Evolutionary conservation across 2,113 vertebrate species (phyloP), one percentile per base, ranked within the genome.

Genomic region (Atrichornis clamosus): DNA sequence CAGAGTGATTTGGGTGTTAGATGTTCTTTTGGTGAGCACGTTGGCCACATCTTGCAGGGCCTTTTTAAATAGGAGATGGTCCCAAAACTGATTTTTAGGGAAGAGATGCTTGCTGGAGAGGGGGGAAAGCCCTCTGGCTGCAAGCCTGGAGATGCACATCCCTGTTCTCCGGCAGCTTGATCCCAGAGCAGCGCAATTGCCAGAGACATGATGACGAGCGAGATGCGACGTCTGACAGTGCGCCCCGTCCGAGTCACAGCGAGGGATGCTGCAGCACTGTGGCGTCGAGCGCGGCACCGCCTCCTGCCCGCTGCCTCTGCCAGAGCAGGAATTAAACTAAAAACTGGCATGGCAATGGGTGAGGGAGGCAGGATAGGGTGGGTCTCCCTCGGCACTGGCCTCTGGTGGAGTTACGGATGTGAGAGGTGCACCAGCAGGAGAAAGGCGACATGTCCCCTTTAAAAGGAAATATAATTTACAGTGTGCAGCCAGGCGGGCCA

Each of bases 391-490:
- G 6, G 32, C 35, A 33, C 63, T 9, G 49, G 49, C 33, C 56
- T 55, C 72, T 55, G 70, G 56, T 19, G 87, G 39, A 89, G 87
- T 70, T 90, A 70, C 7, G 63, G 97, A 98, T 97, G 97, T 96
- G 84, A 96, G 91, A 91, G 96, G 95, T 76, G 88, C 16, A 14
- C 70, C 42, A 6, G 44, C 82, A 77, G 94, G 95, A 98, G 98
- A 98, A 98, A 97, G 98, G 97, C 95, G 97, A 97, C 98, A 96
- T 96, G 98, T 98, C 98, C 98, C 98, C 98, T 99, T 98, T 98
- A 98, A 98, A 98, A 97, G 98, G 98, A 98, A 98, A 98, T 98
- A 97, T 98, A 98, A 99, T 99, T 99, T 99, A 99, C 99, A 98
- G 98, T 96, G 97, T 98, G 97, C 97, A 97, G 97, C 98, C 97